These are phyloP conservation scores for Triops cancriformis DNA, from an alignment of 1,140 invertebrate genomes.

Conservation along the genomic window DNA sequence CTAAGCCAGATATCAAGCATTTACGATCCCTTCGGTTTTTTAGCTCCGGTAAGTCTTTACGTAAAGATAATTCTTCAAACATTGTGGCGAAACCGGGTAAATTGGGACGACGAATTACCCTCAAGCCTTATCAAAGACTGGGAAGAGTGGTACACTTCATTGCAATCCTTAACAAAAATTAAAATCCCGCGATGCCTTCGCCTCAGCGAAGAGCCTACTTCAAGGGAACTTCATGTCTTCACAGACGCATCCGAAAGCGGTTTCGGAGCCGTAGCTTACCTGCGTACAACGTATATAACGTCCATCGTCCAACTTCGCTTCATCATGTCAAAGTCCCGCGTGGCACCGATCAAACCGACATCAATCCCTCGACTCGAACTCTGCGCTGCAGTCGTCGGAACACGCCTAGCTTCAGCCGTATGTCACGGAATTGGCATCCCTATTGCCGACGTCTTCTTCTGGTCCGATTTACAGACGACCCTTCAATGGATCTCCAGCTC, in stretches of 20 bases:
- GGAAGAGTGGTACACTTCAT: conserved; percentile 23
- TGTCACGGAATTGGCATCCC: too few relatives aligned
- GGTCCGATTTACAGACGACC: conserved; percentile 28
- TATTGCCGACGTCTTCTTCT: too few relatives aligned
- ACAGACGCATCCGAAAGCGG: conserved; percentile 10
- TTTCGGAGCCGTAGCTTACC: neutral
- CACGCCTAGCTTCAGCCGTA: neutral
- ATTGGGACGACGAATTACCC: too few relatives aligned
- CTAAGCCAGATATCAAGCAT: too few relatives aligned
- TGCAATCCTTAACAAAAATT: neutral
- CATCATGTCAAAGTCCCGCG: too few relatives aligned
- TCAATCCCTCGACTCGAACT: neutral
- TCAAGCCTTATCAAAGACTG: conserved; percentile 18
- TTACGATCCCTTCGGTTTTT: conserved; percentile 30
- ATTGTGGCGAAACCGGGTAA: conserved; percentile 25
- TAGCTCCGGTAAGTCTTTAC: conserved; percentile 24
- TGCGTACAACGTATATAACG: neutral
- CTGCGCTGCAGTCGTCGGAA: neutral
- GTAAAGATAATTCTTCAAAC: conserved; percentile 31
- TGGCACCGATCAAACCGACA: too few relatives aligned
- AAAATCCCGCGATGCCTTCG: too few relatives aligned
- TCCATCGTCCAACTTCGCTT: neutral
- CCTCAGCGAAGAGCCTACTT: neutral
- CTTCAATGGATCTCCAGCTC: conserved; percentile 19
- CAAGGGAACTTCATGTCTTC: neutral